Evolutionary conservation across 2,888 invertebrate species (phyloP).

Genomic region (Pollenia griseotomentosa): DNA sequence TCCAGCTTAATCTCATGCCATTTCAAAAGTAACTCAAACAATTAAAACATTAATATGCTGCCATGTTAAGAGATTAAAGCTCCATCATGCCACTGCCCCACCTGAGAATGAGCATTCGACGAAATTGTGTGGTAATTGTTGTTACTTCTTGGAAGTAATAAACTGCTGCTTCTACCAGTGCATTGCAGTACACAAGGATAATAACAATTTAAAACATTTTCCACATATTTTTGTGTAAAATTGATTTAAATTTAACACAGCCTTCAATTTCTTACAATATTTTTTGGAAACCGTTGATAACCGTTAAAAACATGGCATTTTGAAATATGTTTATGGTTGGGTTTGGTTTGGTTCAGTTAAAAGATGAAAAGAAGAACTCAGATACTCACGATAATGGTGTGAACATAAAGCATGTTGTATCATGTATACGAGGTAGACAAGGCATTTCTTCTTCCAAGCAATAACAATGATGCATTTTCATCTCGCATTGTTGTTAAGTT

Average conservation of each 20-base stretch:
- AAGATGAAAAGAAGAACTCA: constrained; percentile 4
- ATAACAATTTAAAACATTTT: constrained; percentile 38
- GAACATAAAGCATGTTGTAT: constrained; percentile 34
- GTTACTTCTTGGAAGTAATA: constrained; percentile 47
- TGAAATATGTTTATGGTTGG: not conserved
- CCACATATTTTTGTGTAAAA: constrained; percentile 53
- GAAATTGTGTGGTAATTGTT: constrained; percentile 14
- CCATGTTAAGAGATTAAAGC: not conserved
- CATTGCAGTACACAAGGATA: not conserved
- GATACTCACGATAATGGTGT: constrained; percentile 37
- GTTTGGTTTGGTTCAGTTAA: constrained; percentile 23
- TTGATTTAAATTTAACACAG: constrained; percentile 54
- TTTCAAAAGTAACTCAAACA: not conserved
- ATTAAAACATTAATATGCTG: constrained; percentile 8
- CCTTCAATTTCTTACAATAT: constrained; percentile 25
- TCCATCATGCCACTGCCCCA: not conserved
- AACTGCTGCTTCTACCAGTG: not conserved
- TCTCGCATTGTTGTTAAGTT: constrained; percentile 5
- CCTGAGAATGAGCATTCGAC: not conserved
- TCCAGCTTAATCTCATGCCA: not conserved
- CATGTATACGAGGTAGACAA: not conserved
- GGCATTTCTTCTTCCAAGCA: not conserved
- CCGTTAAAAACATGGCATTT: constrained; percentile 52
- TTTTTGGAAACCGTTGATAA: constrained; percentile 39
- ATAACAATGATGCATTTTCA: not conserved